Evolutionary conservation across 2,797 vertebrate species (phyloP).

Genomic region (Gymnoscopelus braueri): DNA sequence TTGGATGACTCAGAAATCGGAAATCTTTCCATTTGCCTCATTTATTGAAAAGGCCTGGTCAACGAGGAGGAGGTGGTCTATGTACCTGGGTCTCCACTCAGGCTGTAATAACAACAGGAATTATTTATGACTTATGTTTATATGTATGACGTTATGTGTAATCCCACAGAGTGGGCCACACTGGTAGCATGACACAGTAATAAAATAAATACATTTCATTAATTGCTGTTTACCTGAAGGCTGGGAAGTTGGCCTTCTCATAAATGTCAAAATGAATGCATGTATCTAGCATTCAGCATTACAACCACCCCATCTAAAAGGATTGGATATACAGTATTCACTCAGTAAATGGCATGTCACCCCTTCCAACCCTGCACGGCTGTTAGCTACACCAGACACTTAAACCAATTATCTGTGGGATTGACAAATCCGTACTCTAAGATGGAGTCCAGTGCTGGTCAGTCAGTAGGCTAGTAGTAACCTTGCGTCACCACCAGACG

Average conservation of each 20-base stretch:
- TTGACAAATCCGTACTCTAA: conserved; percentile 71
- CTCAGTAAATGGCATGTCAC: conserved; percentile 13
- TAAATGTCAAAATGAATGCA: conserved; percentile 16
- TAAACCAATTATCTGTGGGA: conserved; percentile 77
- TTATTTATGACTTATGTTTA: too few species aligned
- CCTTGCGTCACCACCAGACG: conserved; percentile 7
- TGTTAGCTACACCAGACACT: conserved; percentile 50
- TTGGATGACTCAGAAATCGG: too few species aligned
- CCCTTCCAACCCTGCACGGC: conserved; percentile 34
- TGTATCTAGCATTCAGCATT: conserved; percentile 37
- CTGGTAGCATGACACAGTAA: too few species aligned
- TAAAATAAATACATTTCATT: too few species aligned
- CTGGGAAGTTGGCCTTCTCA: neutral
- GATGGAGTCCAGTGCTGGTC: conserved; percentile 55
- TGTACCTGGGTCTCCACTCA: too few species aligned
- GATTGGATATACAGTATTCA: conserved; percentile 29
- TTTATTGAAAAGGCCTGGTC: too few species aligned
- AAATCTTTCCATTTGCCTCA: too few species aligned
- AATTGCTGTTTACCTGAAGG: too few species aligned
- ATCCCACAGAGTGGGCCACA: too few species aligned
- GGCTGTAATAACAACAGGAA: too few species aligned
- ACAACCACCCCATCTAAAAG: conserved; percentile 37
- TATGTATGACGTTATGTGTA: too few species aligned
- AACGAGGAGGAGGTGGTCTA: too few species aligned
- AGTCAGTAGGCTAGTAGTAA: conserved; percentile 3